Conservation (phyloP, 2,888 invertebrate species). For the Hyposoter dolosus region DNA sequence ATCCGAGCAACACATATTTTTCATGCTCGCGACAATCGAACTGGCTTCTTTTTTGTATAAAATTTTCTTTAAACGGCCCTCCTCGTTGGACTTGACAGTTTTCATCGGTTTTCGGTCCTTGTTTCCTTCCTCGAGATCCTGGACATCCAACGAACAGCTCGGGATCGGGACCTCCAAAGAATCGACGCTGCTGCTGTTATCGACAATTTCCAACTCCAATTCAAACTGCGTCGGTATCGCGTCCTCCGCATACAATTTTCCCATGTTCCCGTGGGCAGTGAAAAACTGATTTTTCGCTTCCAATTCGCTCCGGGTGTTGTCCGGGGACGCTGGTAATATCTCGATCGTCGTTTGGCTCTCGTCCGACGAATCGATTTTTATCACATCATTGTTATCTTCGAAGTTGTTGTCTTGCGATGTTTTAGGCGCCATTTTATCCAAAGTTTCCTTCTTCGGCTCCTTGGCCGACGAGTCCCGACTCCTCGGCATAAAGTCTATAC, state of each 20-base stretch:
- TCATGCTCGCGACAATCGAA: slow-evolving; percentile 27
- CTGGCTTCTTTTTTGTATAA: not conserved
- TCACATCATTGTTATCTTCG: slow-evolving; percentile 71
- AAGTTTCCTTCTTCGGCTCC: not conserved
- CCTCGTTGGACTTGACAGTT: slow-evolving; percentile 28
- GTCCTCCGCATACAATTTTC: slow-evolving; percentile 75
- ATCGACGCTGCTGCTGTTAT: slow-evolving; percentile 73
- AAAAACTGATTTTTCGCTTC: slow-evolving; percentile 44
- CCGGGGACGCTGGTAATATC: slow-evolving; percentile 24
- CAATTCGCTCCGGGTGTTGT: slow-evolving; percentile 57
- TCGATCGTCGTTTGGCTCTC: slow-evolving; percentile 81
- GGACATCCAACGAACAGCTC: not conserved
- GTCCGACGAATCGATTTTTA: slow-evolving; percentile 82
- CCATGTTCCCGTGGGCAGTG: slow-evolving; percentile 57
- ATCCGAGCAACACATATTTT: slow-evolving; percentile 76
- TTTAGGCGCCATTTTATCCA: not conserved
- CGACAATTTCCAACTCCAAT: slow-evolving; percentile 80
- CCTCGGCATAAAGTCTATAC: not conserved
- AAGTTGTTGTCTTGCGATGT: slow-evolving; percentile 12
- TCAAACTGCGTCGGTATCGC: slow-evolving; percentile 81
- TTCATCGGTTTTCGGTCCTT: not conserved
- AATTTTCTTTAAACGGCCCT: not conserved
- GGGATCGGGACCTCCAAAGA: slow-evolving; percentile 70
- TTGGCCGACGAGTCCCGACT: not conserved
- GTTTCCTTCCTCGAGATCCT: not conserved